Base-by-base conservation (phyloP, 2,888 invertebrate species). In the Drosophila crucigera region DNA sequence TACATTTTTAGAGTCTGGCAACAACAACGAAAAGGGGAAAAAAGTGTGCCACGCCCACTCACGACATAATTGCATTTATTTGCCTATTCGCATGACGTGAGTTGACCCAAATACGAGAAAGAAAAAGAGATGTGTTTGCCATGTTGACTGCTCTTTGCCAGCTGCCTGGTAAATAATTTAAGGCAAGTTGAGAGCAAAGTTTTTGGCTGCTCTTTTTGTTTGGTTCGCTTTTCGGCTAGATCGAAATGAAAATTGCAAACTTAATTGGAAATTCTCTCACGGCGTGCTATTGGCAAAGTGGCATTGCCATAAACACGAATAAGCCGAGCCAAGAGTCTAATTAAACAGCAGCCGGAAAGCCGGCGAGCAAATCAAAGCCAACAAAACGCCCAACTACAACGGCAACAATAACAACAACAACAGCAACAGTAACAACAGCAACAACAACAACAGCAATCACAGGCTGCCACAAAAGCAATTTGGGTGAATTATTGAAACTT, bases 251-350 rank as follows among this genome's bases (percentile, higher is more conserved):
- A 70, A 67, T 52, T 49, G 67, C 52, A 60, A 82, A 89, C 69
- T 91, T 87, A 87, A 87, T 87, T 87, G 86, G 91, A 78, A 91
- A 87, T 78, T 84, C 88, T 87, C 86, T 87, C 86, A 87, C 86
- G 91, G 87, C 68, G 43, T 68, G 65, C 60, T 43, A 81, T 83
- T 69, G 66, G 54, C 58, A 70, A 74, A 73, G 60, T 70, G 61
- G 70, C 69, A 71, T 47, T 72, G 87, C 89, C 84, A 76, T 80
- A 83, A 84, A 63, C 68, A 68, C 55, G 71, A 70, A 59, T 70
- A 67, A 76, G 67, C 67, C 62, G 31, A 65, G 50, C 73, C 89
- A 76, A 86, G 31, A 73, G 74, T 74, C 86, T 83, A 88, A 84
- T 84, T 88, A 90, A 84, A 78, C 80, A 60, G 62, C 80, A 76